Percentiles rank a stretch among this genome's conserved stretches.
phyloP scores from a whole-genome alignment of 2,888 invertebrate species.

The Candidula unifasciata region DNA sequence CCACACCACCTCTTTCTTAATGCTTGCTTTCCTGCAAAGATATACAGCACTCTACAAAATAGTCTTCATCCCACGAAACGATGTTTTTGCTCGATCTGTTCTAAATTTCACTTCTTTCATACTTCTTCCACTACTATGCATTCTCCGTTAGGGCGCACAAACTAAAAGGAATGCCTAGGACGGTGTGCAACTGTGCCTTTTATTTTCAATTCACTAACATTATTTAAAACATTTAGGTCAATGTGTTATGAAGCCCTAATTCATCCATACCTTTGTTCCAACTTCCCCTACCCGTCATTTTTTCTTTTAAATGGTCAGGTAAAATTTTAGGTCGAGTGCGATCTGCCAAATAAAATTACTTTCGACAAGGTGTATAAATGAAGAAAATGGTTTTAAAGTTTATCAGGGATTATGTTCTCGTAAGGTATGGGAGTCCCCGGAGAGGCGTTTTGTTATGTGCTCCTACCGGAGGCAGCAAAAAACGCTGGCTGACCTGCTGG shows the following conservation, averaged over 20 bases:
- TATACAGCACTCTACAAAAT: no score
- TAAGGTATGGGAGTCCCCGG: not conserved
- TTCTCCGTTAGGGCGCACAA: no score
- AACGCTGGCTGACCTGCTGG: not conserved
- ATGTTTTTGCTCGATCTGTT: no score
- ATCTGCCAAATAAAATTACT: not conserved
- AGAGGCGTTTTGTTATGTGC: not conserved
- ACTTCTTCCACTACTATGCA: no score
- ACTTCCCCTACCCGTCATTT: not conserved
- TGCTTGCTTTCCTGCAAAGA: no score
- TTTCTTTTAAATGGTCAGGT: not conserved
- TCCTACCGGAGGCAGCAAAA: not conserved
- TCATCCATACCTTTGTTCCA: not conserved
- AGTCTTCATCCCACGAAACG: no score
- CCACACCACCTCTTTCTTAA: no score
- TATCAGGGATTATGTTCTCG: not conserved
- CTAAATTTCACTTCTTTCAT: no score
- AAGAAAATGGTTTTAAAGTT: not conserved
- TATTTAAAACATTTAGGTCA: not conserved
- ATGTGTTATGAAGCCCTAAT: not conserved
- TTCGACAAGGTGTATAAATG: not conserved
- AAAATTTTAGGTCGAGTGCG: not conserved
- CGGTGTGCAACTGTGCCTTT: no score
- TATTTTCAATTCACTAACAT: not conserved
- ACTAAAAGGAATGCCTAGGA: no score